Percentiles rank a stretch among this genome's conserved stretches.
phyloP scores from a whole-genome alignment of 2,888 invertebrate genomes.

The Ormyrus rosae region DNA sequence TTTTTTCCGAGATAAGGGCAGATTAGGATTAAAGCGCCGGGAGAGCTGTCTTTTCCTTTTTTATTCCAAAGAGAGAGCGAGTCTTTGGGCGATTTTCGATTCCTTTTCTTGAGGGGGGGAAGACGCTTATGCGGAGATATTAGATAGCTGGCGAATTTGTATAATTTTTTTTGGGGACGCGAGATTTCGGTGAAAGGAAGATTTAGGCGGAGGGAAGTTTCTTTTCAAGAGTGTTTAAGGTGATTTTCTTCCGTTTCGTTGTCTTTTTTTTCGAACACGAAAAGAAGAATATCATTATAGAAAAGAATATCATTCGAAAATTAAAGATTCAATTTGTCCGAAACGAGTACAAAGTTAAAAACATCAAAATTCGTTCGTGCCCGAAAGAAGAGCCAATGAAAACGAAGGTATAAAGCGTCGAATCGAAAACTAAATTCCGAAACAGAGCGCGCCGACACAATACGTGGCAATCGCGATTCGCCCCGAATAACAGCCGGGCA shows the following conservation, averaged over 20 bases:
- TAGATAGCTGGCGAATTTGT: slow-evolving; percentile 19
- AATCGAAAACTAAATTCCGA: background rate
- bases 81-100: slow-evolving; percentile 24
- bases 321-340: too few species aligned
- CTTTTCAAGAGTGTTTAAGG: too few species aligned
- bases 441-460: background rate
- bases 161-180: too few species aligned
- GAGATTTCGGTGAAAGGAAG: too few species aligned
- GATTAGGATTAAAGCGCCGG: slow-evolving; percentile 24
- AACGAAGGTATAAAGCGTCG: too few species aligned
- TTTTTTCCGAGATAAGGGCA: slow-evolving; percentile 9
- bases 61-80: background rate
- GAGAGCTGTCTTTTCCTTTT: slow-evolving; percentile 17
- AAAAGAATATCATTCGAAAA: background rate
- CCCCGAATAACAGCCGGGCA: slow-evolving; percentile 5
- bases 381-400: too few species aligned
- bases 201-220: too few species aligned
- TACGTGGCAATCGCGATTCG: slow-evolving; percentile 24
- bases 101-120: background rate
- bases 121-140: slow-evolving; percentile 9
- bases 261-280: too few species aligned
- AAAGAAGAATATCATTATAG: background rate
- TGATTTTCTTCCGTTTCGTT: too few species aligned
- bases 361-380: too few species aligned
- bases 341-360: too few species aligned